phyloP scores from a whole-genome alignment of 1,140 invertebrate genomes.

The Drosophila lowei region DNA sequence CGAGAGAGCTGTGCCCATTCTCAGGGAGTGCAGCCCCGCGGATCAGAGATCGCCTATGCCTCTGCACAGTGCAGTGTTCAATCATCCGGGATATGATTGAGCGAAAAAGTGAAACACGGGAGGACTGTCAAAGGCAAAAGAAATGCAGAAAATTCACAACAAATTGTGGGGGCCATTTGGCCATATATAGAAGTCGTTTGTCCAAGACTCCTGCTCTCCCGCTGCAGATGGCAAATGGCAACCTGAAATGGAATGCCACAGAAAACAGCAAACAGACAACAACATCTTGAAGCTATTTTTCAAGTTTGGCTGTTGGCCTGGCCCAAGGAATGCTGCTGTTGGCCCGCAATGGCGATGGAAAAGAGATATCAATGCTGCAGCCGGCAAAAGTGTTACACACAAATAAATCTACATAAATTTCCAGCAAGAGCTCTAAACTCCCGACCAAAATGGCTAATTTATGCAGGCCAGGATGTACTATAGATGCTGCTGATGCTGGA shows the following conservation, averaged over 20 bases:
- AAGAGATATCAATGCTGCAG: constrained; percentile 64
- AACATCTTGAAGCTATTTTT: constrained; percentile 59
- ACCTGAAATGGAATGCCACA: constrained; percentile 42
- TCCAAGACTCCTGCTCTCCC: constrained; percentile 1
- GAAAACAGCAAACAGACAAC: constrained; percentile 30
- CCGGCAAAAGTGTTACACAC: constrained; percentile 67
- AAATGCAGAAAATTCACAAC: constrained; percentile 36
- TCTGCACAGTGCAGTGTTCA: too few relatives aligned
- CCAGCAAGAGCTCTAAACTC: constrained; percentile 36
- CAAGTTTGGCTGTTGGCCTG: constrained; percentile 50
- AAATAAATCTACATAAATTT: constrained; percentile 80
- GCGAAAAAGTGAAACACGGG: constrained; percentile 26
- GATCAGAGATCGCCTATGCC: constrained; percentile 17
- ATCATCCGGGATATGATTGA: constrained; percentile 4
- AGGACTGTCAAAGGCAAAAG: constrained; percentile 32
- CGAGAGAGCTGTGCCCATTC: constrained; percentile 52
- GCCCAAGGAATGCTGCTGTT: constrained; percentile 56
- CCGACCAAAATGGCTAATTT: constrained; percentile 38
- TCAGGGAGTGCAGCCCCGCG: constrained; percentile 40
- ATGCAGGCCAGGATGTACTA: constrained; percentile 32
- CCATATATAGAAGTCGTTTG: constrained; percentile 30
- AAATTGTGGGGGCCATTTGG: constrained; percentile 47
- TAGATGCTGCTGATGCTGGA: too few relatives aligned
- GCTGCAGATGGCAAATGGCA: constrained; percentile 27
- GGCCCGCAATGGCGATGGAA: constrained; percentile 17